Percentiles rank a stretch among this genome's conserved stretches.
Conservation (phyloP, 1,140 invertebrate genomes). For the Orchestia grillus region DNA sequence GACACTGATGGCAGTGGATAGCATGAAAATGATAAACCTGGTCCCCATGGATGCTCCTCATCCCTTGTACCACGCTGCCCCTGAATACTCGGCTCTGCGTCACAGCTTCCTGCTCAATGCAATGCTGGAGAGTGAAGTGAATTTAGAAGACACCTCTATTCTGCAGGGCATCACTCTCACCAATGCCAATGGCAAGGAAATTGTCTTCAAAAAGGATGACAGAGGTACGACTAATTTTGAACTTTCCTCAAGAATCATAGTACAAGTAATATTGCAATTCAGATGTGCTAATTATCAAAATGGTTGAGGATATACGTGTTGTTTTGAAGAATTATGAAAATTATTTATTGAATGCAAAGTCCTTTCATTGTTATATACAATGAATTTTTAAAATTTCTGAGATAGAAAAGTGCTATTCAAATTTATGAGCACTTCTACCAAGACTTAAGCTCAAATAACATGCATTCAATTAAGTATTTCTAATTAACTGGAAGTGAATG, state of each 20-base stretch:
- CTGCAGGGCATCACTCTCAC: neutral
- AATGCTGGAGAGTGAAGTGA: neutral
- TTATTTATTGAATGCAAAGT: neutral
- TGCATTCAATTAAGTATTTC: no score
- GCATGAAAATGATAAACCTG: neutral
- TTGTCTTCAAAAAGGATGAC: constrained; percentile 11
- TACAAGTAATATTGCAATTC: neutral
- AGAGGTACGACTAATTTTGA: neutral
- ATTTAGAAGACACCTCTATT: neutral
- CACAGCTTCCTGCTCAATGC: constrained; percentile 49
- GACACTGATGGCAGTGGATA: neutral
- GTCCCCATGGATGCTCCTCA: constrained; percentile 34
- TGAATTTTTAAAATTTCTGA: no score
- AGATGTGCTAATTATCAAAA: neutral
- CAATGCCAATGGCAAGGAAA: constrained; percentile 11
- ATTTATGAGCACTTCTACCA: no score
- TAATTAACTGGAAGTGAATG: no score
- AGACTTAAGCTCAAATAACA: no score
- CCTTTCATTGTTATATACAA: neutral
- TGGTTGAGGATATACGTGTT: neutral
- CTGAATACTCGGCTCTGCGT: constrained; percentile 6
- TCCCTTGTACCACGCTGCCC: constrained; percentile 25
- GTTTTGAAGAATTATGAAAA: neutral
- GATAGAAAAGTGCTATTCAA: no score
- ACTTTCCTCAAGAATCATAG: neutral